Base-by-base conservation (phyloP, 2,888 invertebrate species). In the Pecten maximus region DNA sequence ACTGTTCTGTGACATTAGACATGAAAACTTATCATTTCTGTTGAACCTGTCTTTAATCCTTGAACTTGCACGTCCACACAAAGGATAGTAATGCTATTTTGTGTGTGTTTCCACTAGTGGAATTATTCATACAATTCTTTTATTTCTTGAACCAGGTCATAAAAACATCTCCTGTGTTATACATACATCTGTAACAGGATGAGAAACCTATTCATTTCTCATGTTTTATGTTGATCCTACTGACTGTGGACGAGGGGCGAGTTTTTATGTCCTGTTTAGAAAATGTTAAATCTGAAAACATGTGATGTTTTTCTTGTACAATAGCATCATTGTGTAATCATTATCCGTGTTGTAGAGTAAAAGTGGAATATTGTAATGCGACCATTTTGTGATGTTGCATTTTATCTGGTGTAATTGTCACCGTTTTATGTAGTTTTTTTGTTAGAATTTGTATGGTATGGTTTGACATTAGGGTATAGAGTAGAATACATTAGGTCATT, bases 131-230 rank as follows among this genome's bases (percentile, higher is more conserved):
- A 74, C 28, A 2, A 74, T 74, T 28, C 50, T 23, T 74, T 74
- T 28, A 74, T 74, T 74, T 74, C 6, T 1, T 12, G 3, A 74
- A 74, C 10, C 74, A 35, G 74, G 74, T 74, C 28, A 74, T 74
- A 74, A 74, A 54, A 74, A 74, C 35, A 35, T 28, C 35, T 74
- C 54, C 54, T 3, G 8, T 74, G 74, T 74, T 28, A 2, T 15
- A 74, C 74, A 28, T 28, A 74, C 35, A 74, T 74, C 10, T 74
- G 74, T 74, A 74, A 35, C 74, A 74, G 74, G 74, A 74, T 74
- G 35, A 35, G 35, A 74, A 8, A 74, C 35, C 74, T 35, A 74
- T 35, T 74, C 74, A 74, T 74, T 74, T 74, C 10, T 74, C 74
- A 74, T 74, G 74, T 28, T 74, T 35, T 35, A 74, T 74, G 10